Base-by-base conservation (phyloP, 2,113 vertebrate genomes). In the Xiphias gladius region DNA sequence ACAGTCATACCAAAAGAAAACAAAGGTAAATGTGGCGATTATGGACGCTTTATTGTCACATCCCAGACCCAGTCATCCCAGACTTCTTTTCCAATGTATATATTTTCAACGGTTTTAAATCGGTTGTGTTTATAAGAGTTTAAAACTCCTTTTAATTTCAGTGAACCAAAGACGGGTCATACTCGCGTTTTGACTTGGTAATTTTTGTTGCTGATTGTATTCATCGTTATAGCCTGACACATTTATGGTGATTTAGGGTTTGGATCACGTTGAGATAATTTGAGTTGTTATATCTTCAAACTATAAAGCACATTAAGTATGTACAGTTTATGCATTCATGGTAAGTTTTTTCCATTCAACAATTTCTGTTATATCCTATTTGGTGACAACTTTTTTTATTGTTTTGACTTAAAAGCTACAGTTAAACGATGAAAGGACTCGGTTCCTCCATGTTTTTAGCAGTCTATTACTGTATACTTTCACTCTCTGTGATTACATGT, bases 131-230 rank as follows among this genome's bases (percentile, higher is more conserved):
- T 37, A 8, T 16, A 28, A 74, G 17, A 41, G 37, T 68, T 83
- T 39, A 22, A 74, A 58, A 37, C 14, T 30, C 7, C 22, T 59
- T 78, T 59, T 26, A 37, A 57, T 48, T 55, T 79, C 19, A 12
- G 1, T n/a, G 39, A 73, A 43, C 48, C 75, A 84, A 78, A 82
- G 61, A 72, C 28, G 1, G 13, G 39, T 65, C 19, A 16, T 35
- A 2, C 1, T 58, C 8, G 0, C 1, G 0, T 41, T 48, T 48
- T 22, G n/a, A 73, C 10, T 14, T 28, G 12, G 4, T 63, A 0
- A 24, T 55, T 46, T 67, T 48, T 66, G 13, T 64, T 48, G 16
- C 59, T 55, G 4, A 35, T 68, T 19, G 2, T 30, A 1, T 62
- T 52, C 9, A 35, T 61, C 12, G 43, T 73, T 32, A 30, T 7